Evolutionary conservation across 2,888 invertebrate genomes (phyloP).

Genomic region (Operophtera brumata): DNA sequence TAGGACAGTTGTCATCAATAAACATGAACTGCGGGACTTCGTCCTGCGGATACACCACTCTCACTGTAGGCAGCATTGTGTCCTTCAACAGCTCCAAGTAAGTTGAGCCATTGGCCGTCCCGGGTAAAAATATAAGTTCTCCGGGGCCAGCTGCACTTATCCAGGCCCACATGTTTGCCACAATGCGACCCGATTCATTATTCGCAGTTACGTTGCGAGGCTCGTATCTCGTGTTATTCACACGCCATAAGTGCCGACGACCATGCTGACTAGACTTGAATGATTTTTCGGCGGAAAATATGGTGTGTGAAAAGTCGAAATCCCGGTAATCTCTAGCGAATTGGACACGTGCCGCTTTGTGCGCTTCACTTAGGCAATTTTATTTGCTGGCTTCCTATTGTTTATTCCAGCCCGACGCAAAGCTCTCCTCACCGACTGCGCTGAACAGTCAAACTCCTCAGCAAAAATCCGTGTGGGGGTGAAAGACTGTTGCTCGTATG

Average conservation of each 20-base stretch:
- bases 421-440: not conserved
- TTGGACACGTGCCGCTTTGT: slow-evolving; percentile 23
- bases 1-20: too few relatives aligned
- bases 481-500: not conserved
- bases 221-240: slow-evolving; percentile 21
- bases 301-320: slow-evolving; percentile 28
- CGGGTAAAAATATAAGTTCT: not conserved
- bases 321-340: slow-evolving; percentile 26
- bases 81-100: too few relatives aligned
- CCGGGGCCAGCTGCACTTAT: not conserved
- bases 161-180: not conserved
- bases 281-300: slow-evolving; percentile 28
- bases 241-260: slow-evolving; percentile 29
- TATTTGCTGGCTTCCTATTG: not conserved
- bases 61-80: too few relatives aligned
- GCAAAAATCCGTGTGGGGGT: not conserved
- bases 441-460: not conserved
- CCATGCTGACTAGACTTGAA: slow-evolving; percentile 23
- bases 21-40: too few relatives aligned
- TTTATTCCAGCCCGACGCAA: not conserved
- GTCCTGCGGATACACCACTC: not conserved
- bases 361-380: not conserved
- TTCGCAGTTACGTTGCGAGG: not conserved
- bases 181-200: not conserved
- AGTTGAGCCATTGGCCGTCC: too few relatives aligned